Evolutionary conservation across 2,888 invertebrate genomes (phyloP).

Genomic region (Hypsopygia costalis): DNA sequence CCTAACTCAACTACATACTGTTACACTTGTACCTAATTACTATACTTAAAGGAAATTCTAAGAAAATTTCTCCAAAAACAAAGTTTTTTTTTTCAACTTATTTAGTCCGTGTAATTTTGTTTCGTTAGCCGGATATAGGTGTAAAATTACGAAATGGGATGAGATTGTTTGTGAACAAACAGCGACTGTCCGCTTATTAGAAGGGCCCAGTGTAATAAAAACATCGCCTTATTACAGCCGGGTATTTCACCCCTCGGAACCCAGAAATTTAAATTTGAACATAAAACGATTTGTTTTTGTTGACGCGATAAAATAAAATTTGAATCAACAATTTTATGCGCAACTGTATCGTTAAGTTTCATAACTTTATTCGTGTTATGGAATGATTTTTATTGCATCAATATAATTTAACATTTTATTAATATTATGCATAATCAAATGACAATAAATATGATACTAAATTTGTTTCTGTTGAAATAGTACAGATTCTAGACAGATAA

Average conservation of each 20-base stretch:
- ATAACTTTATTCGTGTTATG: constrained; percentile 28
- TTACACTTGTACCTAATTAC: no score
- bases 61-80: no score
- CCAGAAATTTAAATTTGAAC: constrained; percentile 66
- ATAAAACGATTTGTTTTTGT: constrained; percentile 69
- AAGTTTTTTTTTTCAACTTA: constrained; percentile 35
- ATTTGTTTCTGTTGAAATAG: not conserved
- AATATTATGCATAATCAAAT: not conserved
- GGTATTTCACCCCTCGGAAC: constrained; percentile 41
- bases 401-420: not conserved
- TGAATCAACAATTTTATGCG: constrained; percentile 52
- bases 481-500: no score
- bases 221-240: constrained; percentile 65
- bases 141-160: constrained; percentile 64
- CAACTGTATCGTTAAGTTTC: constrained; percentile 33
- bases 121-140: constrained; percentile 51
- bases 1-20: no score
- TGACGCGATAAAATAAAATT: constrained; percentile 61
- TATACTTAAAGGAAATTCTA: no score
- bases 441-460: no score
- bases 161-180: constrained; percentile 72
- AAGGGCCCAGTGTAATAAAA: constrained; percentile 69
- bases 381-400: not conserved
- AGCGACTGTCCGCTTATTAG: constrained; percentile 71
- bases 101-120: constrained; percentile 47